phyloP scores from a whole-genome alignment of 1,140 invertebrate species.

The Dreissena polymorpha region DNA sequence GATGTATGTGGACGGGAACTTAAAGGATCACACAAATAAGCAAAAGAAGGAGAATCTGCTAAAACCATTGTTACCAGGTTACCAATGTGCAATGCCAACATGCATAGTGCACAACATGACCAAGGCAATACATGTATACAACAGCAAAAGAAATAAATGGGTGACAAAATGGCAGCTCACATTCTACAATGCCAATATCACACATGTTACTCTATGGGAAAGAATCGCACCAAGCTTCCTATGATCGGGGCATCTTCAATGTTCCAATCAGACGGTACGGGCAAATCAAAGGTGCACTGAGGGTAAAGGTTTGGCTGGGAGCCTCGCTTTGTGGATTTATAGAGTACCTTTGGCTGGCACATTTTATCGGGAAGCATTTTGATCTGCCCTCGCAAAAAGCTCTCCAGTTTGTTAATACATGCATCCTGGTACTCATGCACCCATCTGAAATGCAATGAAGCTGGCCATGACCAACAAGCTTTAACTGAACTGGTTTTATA shows the following conservation, averaged over 20 bases:
- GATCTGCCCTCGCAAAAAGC: conserved; percentile 77
- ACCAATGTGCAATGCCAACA: too few species aligned
- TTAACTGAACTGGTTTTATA: too few species aligned
- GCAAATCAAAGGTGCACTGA: conserved; percentile 31
- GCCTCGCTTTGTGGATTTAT: background rate
- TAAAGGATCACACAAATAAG: too few species aligned
- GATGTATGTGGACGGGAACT: too few species aligned
- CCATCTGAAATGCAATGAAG: conserved; percentile 84
- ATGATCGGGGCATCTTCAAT: conserved; percentile 34
- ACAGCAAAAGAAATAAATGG: too few species aligned
- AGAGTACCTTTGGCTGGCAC: conserved; percentile 41
- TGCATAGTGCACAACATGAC: too few species aligned
- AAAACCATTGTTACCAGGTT: too few species aligned
- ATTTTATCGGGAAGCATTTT: conserved; percentile 52
- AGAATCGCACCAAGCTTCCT: conserved; percentile 44
- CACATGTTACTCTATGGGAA: conserved; percentile 8
- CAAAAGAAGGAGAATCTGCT: too few species aligned
- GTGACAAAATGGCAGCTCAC: too few species aligned
- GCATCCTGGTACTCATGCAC: conserved; percentile 99
- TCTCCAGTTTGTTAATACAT: conserved; percentile 98
- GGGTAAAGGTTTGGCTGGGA: conserved; percentile 10
- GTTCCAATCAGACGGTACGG: conserved; percentile 44
- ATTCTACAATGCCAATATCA: background rate
- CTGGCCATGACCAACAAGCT: too few species aligned
- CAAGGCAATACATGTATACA: too few species aligned